Conservation (phyloP, 2,888 invertebrate genomes). For the Mantis religiosa region DNA sequence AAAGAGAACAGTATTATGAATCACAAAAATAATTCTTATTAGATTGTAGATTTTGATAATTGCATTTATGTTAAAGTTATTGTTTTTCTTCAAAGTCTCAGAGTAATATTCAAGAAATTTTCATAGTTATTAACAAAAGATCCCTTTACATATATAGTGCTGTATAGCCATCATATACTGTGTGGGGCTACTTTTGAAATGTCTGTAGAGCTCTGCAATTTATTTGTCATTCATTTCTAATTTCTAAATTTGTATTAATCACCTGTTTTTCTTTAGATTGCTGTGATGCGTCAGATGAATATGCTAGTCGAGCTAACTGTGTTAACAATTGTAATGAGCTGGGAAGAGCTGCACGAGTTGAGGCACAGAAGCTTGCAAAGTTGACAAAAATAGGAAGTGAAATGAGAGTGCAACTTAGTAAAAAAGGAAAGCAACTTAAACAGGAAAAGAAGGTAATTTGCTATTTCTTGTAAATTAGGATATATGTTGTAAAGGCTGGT, state of each 20-base stretch:
- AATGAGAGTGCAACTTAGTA: slow-evolving; percentile 67
- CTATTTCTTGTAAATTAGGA: not conserved
- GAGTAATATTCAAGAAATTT: too few species aligned
- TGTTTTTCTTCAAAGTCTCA: too few species aligned
- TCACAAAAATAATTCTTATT: too few species aligned
- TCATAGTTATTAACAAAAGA: too few species aligned
- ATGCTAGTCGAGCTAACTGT: slow-evolving; percentile 57
- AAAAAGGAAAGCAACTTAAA: slow-evolving; percentile 69
- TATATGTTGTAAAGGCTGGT: not conserved
- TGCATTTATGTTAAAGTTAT: too few species aligned
- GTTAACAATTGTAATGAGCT: slow-evolving; percentile 76
- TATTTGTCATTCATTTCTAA: too few species aligned
- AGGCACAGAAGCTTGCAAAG: slow-evolving; percentile 67
- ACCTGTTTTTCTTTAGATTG: slow-evolving; percentile 54
- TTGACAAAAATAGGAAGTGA: slow-evolving; percentile 75
- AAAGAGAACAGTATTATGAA: too few species aligned
- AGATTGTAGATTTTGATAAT: too few species aligned
- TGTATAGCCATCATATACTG: too few species aligned
- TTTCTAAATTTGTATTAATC: not conserved
- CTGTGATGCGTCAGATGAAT: slow-evolving; percentile 59
- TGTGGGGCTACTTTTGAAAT: too few species aligned
- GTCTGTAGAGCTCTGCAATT: too few species aligned
- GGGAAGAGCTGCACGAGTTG: slow-evolving; percentile 68
- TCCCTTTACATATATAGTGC: too few species aligned
- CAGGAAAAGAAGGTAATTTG: slow-evolving; percentile 56